Conservation (phyloP, 2,888 invertebrate species). For the Athalia cordata region DNA sequence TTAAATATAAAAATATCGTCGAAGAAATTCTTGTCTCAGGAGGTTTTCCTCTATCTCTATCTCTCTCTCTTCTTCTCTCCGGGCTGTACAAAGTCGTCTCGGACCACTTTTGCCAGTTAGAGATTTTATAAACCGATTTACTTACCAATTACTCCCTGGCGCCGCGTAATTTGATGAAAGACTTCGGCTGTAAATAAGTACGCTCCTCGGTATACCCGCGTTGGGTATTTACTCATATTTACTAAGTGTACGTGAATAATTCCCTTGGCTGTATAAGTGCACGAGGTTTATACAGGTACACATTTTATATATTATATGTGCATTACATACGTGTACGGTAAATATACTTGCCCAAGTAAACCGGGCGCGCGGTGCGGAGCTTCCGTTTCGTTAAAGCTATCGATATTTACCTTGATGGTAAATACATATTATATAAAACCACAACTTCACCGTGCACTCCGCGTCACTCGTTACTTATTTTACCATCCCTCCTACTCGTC, state of each 20-base stretch:
- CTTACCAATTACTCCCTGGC: constrained; percentile 42
- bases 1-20: too few relatives aligned
- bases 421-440: too few relatives aligned
- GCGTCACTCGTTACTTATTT: too few relatives aligned
- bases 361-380: neutral
- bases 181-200: constrained; percentile 42
- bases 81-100: neutral
- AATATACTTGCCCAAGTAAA: too few relatives aligned
- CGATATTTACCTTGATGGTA: neutral
- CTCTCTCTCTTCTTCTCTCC: neutral
- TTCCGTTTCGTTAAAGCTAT: neutral
- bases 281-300: too few relatives aligned
- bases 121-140: constrained; percentile 42
- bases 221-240: constrained; percentile 6
- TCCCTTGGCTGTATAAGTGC: too few relatives aligned
- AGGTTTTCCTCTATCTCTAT: neutral
- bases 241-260: neutral
- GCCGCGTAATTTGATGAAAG: constrained; percentile 39
- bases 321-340: too few relatives aligned
- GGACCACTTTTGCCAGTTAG: neutral
- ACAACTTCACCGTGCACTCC: too few relatives aligned
- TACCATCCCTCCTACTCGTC: too few relatives aligned
- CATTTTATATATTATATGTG: too few relatives aligned
- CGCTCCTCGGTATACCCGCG: constrained; percentile 1
- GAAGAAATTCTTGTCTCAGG: too few relatives aligned